These are phyloP conservation scores for Sapayoa aenigma DNA, from an alignment of 2,113 vertebrate genomes.

Conservation along the genomic window DNA sequence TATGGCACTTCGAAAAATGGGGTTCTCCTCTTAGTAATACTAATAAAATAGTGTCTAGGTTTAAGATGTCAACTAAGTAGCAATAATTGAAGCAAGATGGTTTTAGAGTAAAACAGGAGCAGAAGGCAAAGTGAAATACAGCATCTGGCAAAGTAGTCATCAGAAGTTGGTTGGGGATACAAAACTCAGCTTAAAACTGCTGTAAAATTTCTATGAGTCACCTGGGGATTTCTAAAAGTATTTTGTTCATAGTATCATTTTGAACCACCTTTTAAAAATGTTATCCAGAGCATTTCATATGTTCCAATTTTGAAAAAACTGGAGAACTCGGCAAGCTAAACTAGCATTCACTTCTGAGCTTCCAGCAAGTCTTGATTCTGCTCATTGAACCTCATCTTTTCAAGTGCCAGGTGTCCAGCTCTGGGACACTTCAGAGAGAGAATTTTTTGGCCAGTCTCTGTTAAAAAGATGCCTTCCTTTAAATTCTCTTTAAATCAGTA, in stretches of 20 bases:
- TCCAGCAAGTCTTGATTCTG: neutral
- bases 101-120: neutral
- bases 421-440: neutral
- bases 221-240: neutral
- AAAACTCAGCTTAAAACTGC: neutral
- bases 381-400: neutral
- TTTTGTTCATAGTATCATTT: neutral
- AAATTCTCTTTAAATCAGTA: neutral
- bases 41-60: neutral
- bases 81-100: neutral
- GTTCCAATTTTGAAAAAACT: neutral
- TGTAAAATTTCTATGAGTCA: neutral
- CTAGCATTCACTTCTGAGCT: neutral
- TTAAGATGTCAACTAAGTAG: neutral
- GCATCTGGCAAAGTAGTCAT: neutral
- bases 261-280: neutral
- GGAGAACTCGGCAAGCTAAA: neutral
- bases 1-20: neutral
- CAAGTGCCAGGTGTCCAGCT: neutral
- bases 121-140: neutral
- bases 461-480: neutral
- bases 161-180: neutral
- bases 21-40: neutral
- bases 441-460: neutral
- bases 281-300: neutral